Base-by-base conservation (phyloP, 2,113 vertebrate genomes). In the Collichthys lucidus region DNA sequence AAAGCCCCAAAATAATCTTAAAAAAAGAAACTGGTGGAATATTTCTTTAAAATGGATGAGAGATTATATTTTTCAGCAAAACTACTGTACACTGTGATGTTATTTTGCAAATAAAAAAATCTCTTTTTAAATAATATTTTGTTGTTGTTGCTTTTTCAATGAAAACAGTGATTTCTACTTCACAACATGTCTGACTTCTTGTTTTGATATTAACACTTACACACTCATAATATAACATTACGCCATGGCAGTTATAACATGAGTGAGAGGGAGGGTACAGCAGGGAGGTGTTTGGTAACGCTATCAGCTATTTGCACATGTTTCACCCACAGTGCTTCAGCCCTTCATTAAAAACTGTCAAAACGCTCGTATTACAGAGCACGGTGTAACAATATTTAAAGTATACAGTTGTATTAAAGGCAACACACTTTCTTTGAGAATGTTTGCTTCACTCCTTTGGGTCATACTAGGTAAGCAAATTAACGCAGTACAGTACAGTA, bases 241-340 rank as follows among this genome's bases (percentile, higher is more conserved):
- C n/a, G 64, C 2, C n/a, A 5, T 19, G 52, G 4, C n/a, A 56
- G 11, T 56, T 56, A 5, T 56, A 22, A 5, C 55, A 56, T 46
- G 17, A 50, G 24, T 47, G 8, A 61, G 22, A 26, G 35, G 75
- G 75, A n/a, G 68, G 62, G 57, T n/a, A 3, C 10, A 4, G 29
- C 42, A 77, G 64, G 88, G 83, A 70, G 86, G 77, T 55, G 73
- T 35, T 26, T 15, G 20, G 0, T 31, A 52, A 14, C 71, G 20
- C 65, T 94, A 95, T 95, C 94, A 94, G 89, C 77, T 53, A 11
- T 42, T 47, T 46, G 73, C 94, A 93, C 79, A 76, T 90, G 84
- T 89, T 47, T 22, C 2, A 15, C 9, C 9, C 2, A n/a, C 12
- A n/a, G n/a, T 63, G 29, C 22, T 31, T 65, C 19, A 66, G 55